These are phyloP conservation scores for Megaceryle alcyon DNA, from an alignment of 2,797 vertebrate genomes.

Conservation along the genomic window DNA sequence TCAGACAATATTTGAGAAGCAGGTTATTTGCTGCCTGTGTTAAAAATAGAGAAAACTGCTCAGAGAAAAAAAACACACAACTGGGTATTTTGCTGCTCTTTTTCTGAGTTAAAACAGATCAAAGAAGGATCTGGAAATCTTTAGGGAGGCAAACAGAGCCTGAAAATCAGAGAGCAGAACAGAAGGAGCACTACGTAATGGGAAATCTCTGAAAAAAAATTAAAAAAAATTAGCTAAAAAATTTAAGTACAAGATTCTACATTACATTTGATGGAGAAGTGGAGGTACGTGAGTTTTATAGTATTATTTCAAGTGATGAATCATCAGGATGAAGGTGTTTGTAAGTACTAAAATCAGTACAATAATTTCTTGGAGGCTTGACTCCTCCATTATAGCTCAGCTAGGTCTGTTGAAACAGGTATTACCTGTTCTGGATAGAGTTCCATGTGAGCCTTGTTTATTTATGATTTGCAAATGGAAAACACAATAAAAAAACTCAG, in stretches of 20 bases:
- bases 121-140: neutral
- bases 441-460: neutral
- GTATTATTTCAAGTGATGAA: neutral
- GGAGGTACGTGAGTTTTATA: neutral
- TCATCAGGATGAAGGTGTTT: neutral
- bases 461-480: neutral
- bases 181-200: neutral
- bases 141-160: neutral
- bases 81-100: neutral
- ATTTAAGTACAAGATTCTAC: neutral
- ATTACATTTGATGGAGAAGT: neutral
- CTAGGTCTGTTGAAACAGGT: neutral
- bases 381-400: neutral
- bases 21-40: neutral
- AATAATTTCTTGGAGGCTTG: neutral
- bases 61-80: neutral
- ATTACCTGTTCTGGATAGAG: neutral
- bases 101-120: neutral
- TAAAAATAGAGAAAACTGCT: neutral
- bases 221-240: neutral
- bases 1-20: neutral
- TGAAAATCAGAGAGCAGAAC: neutral
- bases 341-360: neutral
- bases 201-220: neutral
- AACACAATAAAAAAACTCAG: neutral